A percentile compares a stretch with the other conserved stretches of the same genome.
phyloP scores from a whole-genome alignment of 2,888 invertebrate species.

The Seira musarum region DNA sequence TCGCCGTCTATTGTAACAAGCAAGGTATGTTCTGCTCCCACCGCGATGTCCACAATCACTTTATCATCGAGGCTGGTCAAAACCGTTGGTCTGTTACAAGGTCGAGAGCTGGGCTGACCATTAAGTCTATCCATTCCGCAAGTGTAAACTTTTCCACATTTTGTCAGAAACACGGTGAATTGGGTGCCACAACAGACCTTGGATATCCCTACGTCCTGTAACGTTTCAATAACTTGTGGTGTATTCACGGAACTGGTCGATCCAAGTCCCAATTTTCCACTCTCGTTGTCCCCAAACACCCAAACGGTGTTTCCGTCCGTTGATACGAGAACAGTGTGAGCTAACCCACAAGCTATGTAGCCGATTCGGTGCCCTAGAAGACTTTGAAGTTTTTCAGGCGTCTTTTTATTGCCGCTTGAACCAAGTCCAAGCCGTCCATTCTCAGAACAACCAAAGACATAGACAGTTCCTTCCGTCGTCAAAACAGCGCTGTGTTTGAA shows the following conservation, averaged over 20 bases:
- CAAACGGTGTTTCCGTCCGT: slow-evolving; percentile 77
- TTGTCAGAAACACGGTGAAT: slow-evolving; percentile 78
- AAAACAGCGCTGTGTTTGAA: slow-evolving; percentile 80
- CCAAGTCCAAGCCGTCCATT: slow-evolving; percentile 78
- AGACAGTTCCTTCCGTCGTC: slow-evolving; percentile 78
- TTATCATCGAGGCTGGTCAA: slow-evolving; percentile 74
- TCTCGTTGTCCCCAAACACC: slow-evolving; percentile 80
- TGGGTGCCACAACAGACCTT: slow-evolving; percentile 79
- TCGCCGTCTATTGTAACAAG: slow-evolving; percentile 73
- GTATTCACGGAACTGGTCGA: slow-evolving; percentile 53
- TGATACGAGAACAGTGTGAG: slow-evolving; percentile 78
- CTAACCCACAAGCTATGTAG: slow-evolving; percentile 77
- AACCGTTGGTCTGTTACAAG: slow-evolving; percentile 76
- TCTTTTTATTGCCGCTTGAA: slow-evolving; percentile 77
- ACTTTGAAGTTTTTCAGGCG: slow-evolving; percentile 76
- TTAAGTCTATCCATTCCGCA: slow-evolving; percentile 78
- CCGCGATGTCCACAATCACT: slow-evolving; percentile 76
- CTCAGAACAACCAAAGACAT: slow-evolving; percentile 80
- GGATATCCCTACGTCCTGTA: slow-evolving; percentile 76
- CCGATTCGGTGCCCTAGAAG: slow-evolving; percentile 75
- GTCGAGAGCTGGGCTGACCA: slow-evolving; percentile 75
- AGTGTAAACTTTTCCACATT: slow-evolving; percentile 76
- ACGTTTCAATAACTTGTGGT: slow-evolving; percentile 74
- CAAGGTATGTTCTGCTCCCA: slow-evolving; percentile 78
- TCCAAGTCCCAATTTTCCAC: slow-evolving; percentile 75